Evolutionary conservation across 92 coral and sea anemone species (phyloP).

Genomic region (Bergia sp.): DNA sequence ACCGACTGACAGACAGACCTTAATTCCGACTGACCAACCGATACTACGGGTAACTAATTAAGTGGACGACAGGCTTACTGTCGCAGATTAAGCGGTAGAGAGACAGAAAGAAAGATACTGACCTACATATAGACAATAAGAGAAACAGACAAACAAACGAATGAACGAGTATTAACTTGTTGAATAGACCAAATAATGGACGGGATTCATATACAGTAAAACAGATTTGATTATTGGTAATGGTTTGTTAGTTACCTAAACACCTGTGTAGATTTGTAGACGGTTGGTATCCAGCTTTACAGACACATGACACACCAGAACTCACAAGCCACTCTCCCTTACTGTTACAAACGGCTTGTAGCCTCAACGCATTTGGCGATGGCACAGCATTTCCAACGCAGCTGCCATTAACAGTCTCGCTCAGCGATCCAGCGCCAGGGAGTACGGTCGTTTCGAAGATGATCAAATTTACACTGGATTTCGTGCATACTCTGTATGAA

Average conservation of each 20-base stretch:
- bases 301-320: neutral
- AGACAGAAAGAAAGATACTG: neutral
- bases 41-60: too few species aligned
- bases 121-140: neutral
- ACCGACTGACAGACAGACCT: too few species aligned
- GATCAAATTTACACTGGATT: neutral
- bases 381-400: constrained; percentile 21
- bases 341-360: constrained; percentile 5
- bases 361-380: neutral
- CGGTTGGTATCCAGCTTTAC: neutral
- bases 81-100: too few species aligned
- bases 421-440: neutral
- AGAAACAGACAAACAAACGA: neutral
- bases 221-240: neutral
- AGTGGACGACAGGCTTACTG: too few species aligned
- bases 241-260: neutral
- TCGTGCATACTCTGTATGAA: neutral
- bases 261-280: neutral
- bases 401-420: neutral
- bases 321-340: constrained; percentile 12
- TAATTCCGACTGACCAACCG: too few species aligned
- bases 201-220: neutral
- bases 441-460: neutral
- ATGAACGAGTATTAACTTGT: too few species aligned
- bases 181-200: neutral